Evolutionary conservation across 1,140 invertebrate genomes (phyloP).

Genomic region (Globodera rostochiensis): DNA sequence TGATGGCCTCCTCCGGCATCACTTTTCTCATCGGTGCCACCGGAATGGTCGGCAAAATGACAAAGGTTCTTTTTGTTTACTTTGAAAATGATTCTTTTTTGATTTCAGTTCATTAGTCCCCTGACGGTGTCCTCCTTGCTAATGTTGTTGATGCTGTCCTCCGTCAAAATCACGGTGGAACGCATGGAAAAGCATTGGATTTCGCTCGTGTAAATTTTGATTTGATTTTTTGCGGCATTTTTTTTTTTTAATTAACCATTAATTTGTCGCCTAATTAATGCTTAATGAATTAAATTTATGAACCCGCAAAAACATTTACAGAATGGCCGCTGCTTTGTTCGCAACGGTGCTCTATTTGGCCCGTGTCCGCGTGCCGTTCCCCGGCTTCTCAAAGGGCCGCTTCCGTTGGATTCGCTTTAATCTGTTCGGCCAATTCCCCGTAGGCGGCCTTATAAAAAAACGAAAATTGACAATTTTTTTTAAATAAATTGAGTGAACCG

Average conservation of each 20-base stretch:
- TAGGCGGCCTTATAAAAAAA: conserved; percentile 5
- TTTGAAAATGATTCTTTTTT: background rate
- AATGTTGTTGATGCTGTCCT: conserved; percentile 57
- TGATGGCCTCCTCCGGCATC: conserved; percentile 55
- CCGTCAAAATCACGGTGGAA: conserved; percentile 51
- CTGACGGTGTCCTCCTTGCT: conserved; percentile 62
- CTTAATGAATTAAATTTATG: background rate
- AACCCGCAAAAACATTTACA: background rate
- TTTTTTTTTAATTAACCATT: background rate
- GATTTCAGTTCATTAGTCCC: conserved; percentile 48
- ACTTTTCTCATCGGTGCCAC: conserved; percentile 62
- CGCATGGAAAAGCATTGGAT: conserved; percentile 62
- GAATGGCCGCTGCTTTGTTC: conserved; percentile 51
- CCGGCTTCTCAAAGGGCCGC: conserved; percentile 51
- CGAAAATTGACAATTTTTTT: no score
- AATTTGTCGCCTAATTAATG: background rate
- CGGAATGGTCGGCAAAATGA: conserved; percentile 65
- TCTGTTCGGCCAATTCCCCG: conserved; percentile 65
- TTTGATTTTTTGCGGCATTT: conserved; percentile 12
- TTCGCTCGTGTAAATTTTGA: conserved; percentile 47
- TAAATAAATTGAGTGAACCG: no score
- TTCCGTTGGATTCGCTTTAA: conserved; percentile 48
- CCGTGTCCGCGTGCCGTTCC: conserved; percentile 54
- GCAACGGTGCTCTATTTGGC: conserved; percentile 60
- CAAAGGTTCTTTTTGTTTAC: conserved; percentile 43